Evolutionary conservation across 53 echinoderm and acorn worm genomes (phyloP), one percentile per base, ranked within the genome.

Genomic region (Astropecten irregularis): DNA sequence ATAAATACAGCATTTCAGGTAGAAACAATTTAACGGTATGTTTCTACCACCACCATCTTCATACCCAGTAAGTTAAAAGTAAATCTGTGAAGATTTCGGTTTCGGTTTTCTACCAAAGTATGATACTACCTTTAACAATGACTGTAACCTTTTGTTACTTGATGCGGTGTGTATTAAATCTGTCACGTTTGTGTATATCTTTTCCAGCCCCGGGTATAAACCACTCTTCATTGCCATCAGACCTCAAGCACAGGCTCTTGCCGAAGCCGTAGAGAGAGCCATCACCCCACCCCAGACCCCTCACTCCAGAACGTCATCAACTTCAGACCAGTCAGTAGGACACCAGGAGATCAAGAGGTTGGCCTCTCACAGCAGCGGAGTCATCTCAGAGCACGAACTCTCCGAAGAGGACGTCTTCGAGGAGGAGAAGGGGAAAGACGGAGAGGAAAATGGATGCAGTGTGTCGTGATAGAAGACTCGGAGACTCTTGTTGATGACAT

Each of bases 321-420:
- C 89, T 34, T 91, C 99, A 0, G 99, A 97, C 35, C 91, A 92
- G 51, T 97, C 99, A 4, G 63, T 85, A 8, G 79, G 87, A 9
- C 83, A 84, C 47, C 71, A 50, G 53, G 99, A 97, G 57, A 89
- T 89, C 82, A 85, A 71, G 35, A 69, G 91, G 27, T 86, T 90
- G 42, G 83, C 73, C 38, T 90, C 94, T 2, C 82, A 90, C 29
- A 65, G 83, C 67, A 90, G 84, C 31, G 83, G 90, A 35, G 58
- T 83, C 40, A 60, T 79, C 79, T 92, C 89, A 21, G 99, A 99
- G 59, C 89, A 89, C 2, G 93, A 92, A 61, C 83, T 83, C 0
- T 85, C 89, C 0, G 89, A 91, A 29, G 95, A 92, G 39, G 95
- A 95, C 0, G 95, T 95, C 31, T 95, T 95, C 82, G 84, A 87